These are phyloP conservation scores for Chrysomallon squamiferum DNA, from an alignment of 1,140 invertebrate genomes.

Conservation along the genomic window DNA sequence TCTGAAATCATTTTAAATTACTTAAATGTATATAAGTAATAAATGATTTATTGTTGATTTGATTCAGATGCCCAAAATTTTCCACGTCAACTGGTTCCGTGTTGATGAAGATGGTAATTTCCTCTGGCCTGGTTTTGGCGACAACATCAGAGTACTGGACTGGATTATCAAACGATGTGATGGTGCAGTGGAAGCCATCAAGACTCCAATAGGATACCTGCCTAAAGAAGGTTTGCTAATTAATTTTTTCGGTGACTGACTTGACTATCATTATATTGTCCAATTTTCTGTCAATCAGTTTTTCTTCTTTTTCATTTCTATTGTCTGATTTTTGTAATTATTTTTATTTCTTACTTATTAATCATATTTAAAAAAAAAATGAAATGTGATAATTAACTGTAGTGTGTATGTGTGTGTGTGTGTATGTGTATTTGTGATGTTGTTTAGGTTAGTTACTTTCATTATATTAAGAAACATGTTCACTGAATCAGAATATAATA, in stretches of 20 bases:
- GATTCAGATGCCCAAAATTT: constrained; percentile 89
- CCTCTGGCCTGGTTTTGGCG: constrained; percentile 97
- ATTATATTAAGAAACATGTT: no score
- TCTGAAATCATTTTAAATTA: no score
- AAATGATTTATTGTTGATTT: no score
- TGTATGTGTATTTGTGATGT: no score
- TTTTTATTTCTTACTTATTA: no score
- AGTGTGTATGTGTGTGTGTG: no score
- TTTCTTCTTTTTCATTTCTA: background rate
- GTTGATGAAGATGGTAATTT: constrained; percentile 83
- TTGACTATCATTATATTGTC: no score
- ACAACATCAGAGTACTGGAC: constrained; percentile 92
- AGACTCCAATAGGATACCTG: constrained; percentile 55
- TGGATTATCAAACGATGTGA: constrained; percentile 89
- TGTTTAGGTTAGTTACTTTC: no score
- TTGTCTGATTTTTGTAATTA: background rate
- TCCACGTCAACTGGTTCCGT: constrained; percentile 99
- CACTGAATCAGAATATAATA: no score
- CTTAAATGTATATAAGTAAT: no score
- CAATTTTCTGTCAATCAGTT: background rate
- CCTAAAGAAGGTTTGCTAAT: constrained; percentile 51
- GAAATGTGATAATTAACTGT: no score
- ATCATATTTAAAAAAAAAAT: no score
- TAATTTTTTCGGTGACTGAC: background rate
- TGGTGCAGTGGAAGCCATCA: constrained; percentile 65